A percentile compares a stretch with the other conserved stretches of the same genome.
phyloP scores from a whole-genome alignment of 2,888 invertebrate species.

The Archips crataeganus region DNA sequence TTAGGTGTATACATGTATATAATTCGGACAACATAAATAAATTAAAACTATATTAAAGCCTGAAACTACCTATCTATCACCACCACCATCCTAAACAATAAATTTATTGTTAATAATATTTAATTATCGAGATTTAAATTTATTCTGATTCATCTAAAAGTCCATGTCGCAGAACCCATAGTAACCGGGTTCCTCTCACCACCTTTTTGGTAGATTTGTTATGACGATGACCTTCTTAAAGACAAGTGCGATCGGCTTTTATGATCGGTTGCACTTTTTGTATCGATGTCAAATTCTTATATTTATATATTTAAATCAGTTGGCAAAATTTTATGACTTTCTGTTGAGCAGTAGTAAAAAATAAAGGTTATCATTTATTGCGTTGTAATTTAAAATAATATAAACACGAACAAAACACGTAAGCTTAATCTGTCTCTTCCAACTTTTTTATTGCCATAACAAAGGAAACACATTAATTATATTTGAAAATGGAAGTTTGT shows the following conservation, averaged over 20 bases:
- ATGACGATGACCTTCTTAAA: conserved; percentile 49
- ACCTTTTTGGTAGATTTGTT: conserved; percentile 51
- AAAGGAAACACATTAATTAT: too few species aligned
- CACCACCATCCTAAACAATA: too few species aligned
- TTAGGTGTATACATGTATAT: too few species aligned
- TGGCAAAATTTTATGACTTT: conserved; percentile 35
- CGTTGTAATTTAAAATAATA: not conserved
- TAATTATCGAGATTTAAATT: too few species aligned
- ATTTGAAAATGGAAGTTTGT: too few species aligned
- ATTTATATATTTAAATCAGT: conserved; percentile 48
- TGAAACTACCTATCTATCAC: too few species aligned
- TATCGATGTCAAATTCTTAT: conserved; percentile 59
- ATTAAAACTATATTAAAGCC: too few species aligned
- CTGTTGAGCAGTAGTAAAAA: conserved; percentile 28
- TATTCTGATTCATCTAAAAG: too few species aligned
- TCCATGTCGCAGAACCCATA: not conserved
- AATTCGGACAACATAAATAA: too few species aligned
- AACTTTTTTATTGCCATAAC: too few species aligned
- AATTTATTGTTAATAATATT: too few species aligned
- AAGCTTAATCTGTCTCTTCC: not conserved
- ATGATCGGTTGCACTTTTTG: conserved; percentile 61
- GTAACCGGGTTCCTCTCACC: conserved; percentile 47
- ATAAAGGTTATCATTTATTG: not conserved
- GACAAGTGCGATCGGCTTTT: conserved; percentile 62
- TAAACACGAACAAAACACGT: not conserved